Evolutionary conservation across 1,140 invertebrate species (phyloP).

Genomic region (Cydia splendana): DNA sequence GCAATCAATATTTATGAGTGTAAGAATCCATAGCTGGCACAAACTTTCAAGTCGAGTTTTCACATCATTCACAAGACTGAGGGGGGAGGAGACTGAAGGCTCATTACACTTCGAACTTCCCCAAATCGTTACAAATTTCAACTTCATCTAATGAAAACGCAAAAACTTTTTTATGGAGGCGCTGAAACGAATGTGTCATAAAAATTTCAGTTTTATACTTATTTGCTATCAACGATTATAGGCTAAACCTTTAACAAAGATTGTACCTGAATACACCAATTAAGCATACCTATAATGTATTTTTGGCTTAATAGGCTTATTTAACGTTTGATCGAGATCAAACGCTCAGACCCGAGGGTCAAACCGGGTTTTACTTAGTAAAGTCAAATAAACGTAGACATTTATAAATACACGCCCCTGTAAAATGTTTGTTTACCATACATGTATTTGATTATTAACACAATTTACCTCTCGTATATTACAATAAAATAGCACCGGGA

Average conservation of each 20-base stretch:
- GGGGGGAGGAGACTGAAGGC: slow-evolving; percentile 39
- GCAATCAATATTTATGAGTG: slow-evolving; percentile 43
- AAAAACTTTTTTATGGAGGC: slow-evolving; percentile 42
- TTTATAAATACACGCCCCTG: too few species aligned
- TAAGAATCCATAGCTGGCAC: slow-evolving; percentile 18
- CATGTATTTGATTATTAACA: neutral
- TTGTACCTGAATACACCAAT: too few species aligned
- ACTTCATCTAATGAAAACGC: slow-evolving; percentile 54
- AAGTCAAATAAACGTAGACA: too few species aligned
- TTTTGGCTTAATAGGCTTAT: too few species aligned
- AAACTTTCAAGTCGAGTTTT: slow-evolving; percentile 40
- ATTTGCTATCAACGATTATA: slow-evolving; percentile 17
- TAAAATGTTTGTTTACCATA: neutral
- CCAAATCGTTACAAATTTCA: slow-evolving; percentile 57
- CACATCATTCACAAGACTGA: slow-evolving; percentile 39
- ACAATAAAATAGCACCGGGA: neutral
- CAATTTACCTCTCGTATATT: neutral
- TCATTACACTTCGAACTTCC: slow-evolving; percentile 50
- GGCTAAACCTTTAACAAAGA: too few species aligned
- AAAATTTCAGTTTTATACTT: slow-evolving; percentile 19
- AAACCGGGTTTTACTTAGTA: too few species aligned
- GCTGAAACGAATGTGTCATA: slow-evolving; percentile 18
- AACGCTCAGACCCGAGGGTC: too few species aligned
- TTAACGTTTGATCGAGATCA: too few species aligned
- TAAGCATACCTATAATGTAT: too few species aligned